Conservation (phyloP, 2,113 vertebrate species). For the Microtus montanus region DNA sequence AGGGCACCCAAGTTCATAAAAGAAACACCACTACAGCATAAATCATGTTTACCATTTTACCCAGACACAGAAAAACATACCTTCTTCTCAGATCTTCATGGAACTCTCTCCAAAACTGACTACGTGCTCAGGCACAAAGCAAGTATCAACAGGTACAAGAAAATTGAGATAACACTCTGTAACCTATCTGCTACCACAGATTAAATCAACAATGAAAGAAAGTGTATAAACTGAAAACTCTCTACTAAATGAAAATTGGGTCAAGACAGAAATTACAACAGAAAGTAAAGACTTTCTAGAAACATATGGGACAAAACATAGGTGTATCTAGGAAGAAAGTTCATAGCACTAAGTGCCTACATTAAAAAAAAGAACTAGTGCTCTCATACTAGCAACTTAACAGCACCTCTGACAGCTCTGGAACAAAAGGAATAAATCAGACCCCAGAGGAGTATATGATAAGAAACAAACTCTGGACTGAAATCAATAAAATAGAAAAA, state of each 20-base stretch:
- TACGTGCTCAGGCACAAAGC: neutral
- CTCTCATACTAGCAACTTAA: neutral
- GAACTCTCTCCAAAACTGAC: neutral
- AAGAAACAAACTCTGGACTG: neutral
- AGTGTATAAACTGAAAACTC: neutral
- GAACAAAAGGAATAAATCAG: neutral
- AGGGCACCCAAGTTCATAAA: neutral
- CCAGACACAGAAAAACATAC: neutral
- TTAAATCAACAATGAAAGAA: neutral
- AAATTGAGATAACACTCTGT: neutral
- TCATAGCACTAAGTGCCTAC: neutral
- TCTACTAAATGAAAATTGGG: neutral
- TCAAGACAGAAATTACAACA: neutral
- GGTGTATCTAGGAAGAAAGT: neutral
- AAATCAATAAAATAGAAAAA: neutral
- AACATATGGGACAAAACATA: neutral
- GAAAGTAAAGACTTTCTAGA: neutral
- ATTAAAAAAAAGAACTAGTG: neutral
- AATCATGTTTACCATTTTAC: neutral
- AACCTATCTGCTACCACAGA: neutral
- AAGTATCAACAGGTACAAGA: neutral
- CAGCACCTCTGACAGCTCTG: neutral
- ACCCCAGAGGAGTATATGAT: neutral
- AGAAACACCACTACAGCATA: neutral
- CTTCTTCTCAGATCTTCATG: neutral